phyloP scores from a whole-genome alignment of 2,888 invertebrate genomes.

The Thecophora atra region DNA sequence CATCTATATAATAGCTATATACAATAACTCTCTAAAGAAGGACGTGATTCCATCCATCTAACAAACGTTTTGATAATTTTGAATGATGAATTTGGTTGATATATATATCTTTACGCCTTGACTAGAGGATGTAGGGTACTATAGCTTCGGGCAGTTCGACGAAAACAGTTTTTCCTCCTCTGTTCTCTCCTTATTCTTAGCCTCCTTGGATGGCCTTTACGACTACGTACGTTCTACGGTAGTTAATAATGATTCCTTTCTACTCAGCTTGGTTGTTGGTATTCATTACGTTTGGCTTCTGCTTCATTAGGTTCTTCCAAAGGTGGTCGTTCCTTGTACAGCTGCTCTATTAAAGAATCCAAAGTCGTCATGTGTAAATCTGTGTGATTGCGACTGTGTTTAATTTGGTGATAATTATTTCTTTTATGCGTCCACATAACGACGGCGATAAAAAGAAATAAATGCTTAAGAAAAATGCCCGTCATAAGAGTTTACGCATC shows the following conservation, averaged over 20 bases:
- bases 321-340: neutral
- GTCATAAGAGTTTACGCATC: neutral
- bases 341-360: neutral
- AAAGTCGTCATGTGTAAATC: neutral
- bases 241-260: conserved; percentile 14
- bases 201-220: neutral
- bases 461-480: neutral
- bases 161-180: no score
- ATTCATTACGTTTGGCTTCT: conserved; percentile 10
- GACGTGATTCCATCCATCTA: no score
- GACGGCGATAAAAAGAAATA: conserved; percentile 22
- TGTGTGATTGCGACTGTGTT: neutral
- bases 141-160: no score
- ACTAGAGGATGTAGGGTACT: no score
- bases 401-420: conserved; percentile 29
- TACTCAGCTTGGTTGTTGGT: neutral
- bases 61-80: no score
- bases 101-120: no score
- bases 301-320: neutral
- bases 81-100: no score
- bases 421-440: conserved; percentile 11
- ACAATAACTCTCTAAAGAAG: no score
- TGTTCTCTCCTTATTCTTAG: neutral
- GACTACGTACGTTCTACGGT: neutral
- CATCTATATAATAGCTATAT: no score